These are phyloP conservation scores for Saiga tatarica DNA, from an alignment of 2,113 vertebrate species.

Conservation along the genomic window DNA sequence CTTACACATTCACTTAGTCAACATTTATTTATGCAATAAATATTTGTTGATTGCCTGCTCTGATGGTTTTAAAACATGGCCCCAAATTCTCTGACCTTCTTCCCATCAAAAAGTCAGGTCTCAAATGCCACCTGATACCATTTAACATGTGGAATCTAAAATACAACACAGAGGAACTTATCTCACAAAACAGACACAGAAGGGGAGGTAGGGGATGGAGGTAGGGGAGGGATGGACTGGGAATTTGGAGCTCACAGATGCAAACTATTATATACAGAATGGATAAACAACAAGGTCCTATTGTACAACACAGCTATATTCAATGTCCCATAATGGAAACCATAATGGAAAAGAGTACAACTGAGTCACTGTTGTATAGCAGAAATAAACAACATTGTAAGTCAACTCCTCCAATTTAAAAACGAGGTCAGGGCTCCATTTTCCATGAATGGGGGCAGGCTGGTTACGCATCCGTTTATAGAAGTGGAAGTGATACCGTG, in stretches of 20 bases:
- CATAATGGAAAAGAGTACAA: neutral
- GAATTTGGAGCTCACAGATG: neutral
- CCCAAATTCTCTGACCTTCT: neutral
- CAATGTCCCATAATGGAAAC: neutral
- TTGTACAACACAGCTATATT: neutral
- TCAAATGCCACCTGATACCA: neutral
- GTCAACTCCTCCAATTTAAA: neutral
- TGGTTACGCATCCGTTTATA: too few species aligned
- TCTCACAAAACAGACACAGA: neutral
- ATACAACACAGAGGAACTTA: neutral
- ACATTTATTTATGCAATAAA: neutral
- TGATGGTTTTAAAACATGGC: neutral
- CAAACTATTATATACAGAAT: neutral
- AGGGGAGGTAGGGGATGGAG: neutral
- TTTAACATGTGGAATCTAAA: neutral
- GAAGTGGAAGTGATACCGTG: neutral
- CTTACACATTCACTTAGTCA: neutral
- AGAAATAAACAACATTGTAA: neutral
- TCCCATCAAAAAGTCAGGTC: neutral
- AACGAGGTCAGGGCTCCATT: neutral
- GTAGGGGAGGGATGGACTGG: too few species aligned
- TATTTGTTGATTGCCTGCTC: neutral
- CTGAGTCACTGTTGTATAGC: neutral
- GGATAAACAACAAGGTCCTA: neutral
- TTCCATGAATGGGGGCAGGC: neutral